phyloP scores from a whole-genome alignment of 2,888 invertebrate genomes.

The Timandra comae region DNA sequence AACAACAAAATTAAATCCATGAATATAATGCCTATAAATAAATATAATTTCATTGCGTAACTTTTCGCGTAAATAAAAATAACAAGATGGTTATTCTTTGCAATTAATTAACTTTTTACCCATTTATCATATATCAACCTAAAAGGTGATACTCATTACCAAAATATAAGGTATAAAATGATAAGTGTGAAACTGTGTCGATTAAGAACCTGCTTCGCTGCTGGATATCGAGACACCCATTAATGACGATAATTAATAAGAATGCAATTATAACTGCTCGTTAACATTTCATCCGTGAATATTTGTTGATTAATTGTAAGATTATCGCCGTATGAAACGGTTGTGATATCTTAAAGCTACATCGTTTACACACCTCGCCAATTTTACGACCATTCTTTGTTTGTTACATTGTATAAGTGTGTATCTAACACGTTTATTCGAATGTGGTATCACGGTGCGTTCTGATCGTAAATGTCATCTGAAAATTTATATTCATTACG shows the following conservation, averaged over 20 bases:
- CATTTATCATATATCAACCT: no score
- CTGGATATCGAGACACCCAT: neutral
- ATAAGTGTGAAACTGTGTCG: neutral
- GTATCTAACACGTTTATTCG: slow-evolving; percentile 63
- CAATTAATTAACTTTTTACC: no score
- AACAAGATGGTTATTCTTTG: no score
- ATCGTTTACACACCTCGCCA: slow-evolving; percentile 33
- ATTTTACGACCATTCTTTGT: slow-evolving; percentile 24
- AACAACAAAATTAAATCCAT: no score
- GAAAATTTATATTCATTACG: slow-evolving; percentile 77
- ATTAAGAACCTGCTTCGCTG: neutral
- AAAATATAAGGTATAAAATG: no score
- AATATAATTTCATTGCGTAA: no score
- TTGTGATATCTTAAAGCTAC: slow-evolving; percentile 57
- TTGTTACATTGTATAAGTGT: slow-evolving; percentile 25
- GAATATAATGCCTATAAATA: no score
- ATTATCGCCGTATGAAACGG: slow-evolving; percentile 50
- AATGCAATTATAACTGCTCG: slow-evolving; percentile 1
- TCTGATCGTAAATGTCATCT: slow-evolving; percentile 74
- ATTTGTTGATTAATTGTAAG: slow-evolving; percentile 53
- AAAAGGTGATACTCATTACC: no score
- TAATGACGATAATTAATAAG: slow-evolving; percentile 1
- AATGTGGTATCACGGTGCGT: slow-evolving; percentile 66
- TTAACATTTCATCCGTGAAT: slow-evolving; percentile 9
- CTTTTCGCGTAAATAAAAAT: no score